Base-by-base conservation (phyloP, 2,888 invertebrate genomes). In the Noctuana brunneofusca region DNA sequence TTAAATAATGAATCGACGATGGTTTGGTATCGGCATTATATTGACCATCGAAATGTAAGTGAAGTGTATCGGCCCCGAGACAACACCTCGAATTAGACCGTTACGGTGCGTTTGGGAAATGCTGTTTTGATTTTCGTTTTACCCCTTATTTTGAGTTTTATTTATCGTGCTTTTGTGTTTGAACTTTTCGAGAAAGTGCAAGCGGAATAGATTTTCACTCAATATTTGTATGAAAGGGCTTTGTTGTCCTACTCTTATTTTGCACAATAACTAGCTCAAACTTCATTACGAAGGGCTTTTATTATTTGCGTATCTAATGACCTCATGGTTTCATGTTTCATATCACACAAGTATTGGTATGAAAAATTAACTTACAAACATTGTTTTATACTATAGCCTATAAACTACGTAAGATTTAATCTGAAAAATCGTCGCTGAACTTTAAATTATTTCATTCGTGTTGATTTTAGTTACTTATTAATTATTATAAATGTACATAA, bases 51-150 rank as follows among this genome's bases (percentile, higher is more conserved):
- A 52, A 50, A 18, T 18, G 52, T 32, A 30, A 32, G 32, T 32
- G 32, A 52, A 52, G 52, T 52, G 18, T 20, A 52, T 20, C 32
- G 32, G 16, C 12, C 1, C 9, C 20, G 9, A 16, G 52, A 12
- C n/a, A 11, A 12, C 52, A 14, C 16, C 8, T 11, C 6, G 16
- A 52, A 52, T 35, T 52, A 11, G 12, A 52, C 35, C 32, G n/a
- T 32, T 32, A 52, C 52, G 52, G 52, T 35, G 52, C 18, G 52
- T 18, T 35, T 18, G 16, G 16, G 27, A 52, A 52, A n/a, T 14
- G 6, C 27, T 49, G n/a, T 24, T 27, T 27, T 11, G 1, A 6
- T 1, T 52, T 18, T 20, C 4, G 9, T 52, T 18, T 52, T 52
- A 20, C 11, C 20, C 9, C 6, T 35, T 11, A 16, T 27, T 16